These are phyloP conservation scores for Elmis aenea DNA, from an alignment of 2,888 invertebrate genomes.

Conservation along the genomic window DNA sequence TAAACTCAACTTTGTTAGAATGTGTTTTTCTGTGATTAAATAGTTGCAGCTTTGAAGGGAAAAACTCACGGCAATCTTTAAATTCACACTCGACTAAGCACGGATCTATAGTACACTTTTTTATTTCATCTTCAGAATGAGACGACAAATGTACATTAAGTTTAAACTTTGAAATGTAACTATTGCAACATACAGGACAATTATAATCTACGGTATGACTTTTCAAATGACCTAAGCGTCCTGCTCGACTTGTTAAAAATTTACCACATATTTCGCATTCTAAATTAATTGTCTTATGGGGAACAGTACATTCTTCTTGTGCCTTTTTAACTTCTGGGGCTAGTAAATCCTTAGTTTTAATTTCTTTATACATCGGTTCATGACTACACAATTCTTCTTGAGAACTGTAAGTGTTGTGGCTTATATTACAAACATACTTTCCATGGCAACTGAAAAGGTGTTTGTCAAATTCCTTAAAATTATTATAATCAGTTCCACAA, in stretches of 20 bases:
- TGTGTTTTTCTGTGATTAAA: conserved; percentile 23
- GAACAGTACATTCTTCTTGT: neutral
- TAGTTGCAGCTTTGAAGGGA: conserved; percentile 24
- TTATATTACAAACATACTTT: neutral
- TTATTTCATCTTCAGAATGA: conserved; percentile 9
- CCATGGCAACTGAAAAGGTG: neutral
- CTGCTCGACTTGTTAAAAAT: conserved; percentile 23
- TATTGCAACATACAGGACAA: conserved; percentile 27
- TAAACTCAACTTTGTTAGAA: neutral
- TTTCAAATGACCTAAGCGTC: conserved; percentile 23
- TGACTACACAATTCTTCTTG: neutral
- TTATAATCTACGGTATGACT: conserved; percentile 23
- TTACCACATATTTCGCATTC: conserved; percentile 27
- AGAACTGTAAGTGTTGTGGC: neutral
- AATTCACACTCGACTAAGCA: conserved; percentile 1
- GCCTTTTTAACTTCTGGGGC: neutral
- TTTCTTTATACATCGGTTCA: neutral
- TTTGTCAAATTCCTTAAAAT: neutral
- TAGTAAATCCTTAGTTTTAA: neutral
- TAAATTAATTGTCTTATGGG: neutral
- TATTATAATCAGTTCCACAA: neutral
- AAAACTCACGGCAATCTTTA: conserved; percentile 18
- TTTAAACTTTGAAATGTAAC: conserved; percentile 22
- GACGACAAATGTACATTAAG: conserved; percentile 23
- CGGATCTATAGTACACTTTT: neutral